A percentile compares a stretch with the other conserved stretches of the same genome.
These are phyloP conservation scores for Pangasianodon gigas DNA, from an alignment of 2,113 vertebrate genomes.

Conservation along the genomic window DNA sequence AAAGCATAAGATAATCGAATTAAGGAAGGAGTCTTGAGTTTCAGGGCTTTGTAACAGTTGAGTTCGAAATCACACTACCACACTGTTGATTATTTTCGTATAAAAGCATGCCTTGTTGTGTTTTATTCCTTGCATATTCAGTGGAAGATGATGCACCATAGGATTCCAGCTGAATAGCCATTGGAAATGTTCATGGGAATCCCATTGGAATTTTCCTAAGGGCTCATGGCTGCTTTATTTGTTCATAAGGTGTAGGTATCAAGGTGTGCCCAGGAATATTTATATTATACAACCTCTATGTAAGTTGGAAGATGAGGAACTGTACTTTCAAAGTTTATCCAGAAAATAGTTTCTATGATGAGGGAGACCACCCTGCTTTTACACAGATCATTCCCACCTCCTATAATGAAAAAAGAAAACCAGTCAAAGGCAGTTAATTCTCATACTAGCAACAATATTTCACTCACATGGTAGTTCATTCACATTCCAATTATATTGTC, in stretches of 20 bases:
- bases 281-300: background rate
- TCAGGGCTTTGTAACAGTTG: background rate
- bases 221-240: background rate
- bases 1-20: background rate
- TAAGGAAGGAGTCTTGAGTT: background rate
- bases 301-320: background rate
- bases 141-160: background rate
- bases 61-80: background rate
- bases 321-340: background rate
- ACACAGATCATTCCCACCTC: background rate
- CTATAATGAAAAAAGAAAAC: background rate
- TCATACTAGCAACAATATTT: background rate
- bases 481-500: background rate
- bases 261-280: background rate
- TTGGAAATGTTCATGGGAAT: background rate
- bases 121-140: background rate
- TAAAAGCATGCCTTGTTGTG: background rate
- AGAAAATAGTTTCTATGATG: background rate
- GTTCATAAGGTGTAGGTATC: background rate
- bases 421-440: background rate
- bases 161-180: background rate
- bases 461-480: background rate
- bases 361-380: background rate
- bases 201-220: background rate
- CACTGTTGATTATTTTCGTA: background rate